phyloP scores from a whole-genome alignment of 2,888 invertebrate species.

The Vanessa cardui region DNA sequence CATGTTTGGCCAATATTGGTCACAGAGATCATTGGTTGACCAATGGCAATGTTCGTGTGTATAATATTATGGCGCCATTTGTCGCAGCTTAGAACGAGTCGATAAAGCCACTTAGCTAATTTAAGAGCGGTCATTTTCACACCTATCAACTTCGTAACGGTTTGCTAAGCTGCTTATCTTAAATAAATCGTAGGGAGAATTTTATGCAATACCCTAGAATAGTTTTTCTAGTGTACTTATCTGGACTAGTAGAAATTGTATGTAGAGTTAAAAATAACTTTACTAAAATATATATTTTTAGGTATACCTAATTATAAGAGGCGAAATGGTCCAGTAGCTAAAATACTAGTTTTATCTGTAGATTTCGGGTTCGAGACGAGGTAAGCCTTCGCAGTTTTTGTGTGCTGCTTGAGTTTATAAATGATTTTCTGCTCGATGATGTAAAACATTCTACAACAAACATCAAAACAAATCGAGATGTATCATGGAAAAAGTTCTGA shows the following conservation, averaged over 20 bases:
- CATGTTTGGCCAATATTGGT: not conserved
- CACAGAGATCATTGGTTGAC: not conserved
- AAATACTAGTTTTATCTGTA: no score
- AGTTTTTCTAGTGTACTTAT: constrained; percentile 6
- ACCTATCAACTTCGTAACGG: constrained; percentile 54
- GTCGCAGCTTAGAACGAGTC: constrained; percentile 52
- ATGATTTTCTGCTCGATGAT: no score
- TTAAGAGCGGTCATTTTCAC: constrained; percentile 59
- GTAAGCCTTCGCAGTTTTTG: no score
- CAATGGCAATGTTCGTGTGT: constrained; percentile 26
- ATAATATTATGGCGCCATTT: constrained; percentile 51
- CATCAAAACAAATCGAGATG: no score
- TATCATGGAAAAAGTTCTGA: no score
- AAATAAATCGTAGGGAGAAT: constrained; percentile 33
- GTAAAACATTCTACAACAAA: no score
- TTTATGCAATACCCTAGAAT: constrained; percentile 32
- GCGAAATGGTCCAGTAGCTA: no score
- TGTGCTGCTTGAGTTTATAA: no score
- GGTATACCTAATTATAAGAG: no score
- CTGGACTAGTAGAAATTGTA: not conserved
- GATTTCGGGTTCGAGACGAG: no score
- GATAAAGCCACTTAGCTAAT: constrained; percentile 67
- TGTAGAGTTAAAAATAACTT: not conserved
- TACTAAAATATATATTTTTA: no score
- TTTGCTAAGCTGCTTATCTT: constrained; percentile 53